Base-by-base conservation (phyloP, 2,888 invertebrate genomes). In the Ophion ellenae region DNA sequence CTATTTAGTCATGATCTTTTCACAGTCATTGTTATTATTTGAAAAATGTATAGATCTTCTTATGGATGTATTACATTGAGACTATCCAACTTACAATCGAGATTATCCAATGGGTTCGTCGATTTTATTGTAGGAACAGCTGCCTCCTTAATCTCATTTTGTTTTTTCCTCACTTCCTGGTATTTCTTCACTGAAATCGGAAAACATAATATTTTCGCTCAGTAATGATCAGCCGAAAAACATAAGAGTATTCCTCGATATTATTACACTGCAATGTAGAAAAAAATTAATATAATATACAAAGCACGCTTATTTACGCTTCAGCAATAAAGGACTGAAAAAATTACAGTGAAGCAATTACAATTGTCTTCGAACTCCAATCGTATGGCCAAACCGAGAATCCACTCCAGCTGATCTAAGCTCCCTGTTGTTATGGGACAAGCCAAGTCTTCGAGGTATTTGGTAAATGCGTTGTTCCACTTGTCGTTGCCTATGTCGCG, bases 311-410 rank as follows among this genome's bases (percentile, higher is more conserved):
- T 9, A 40, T 40, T 40, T 47, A 47, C 3, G 14, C 14, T 53
- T 53, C 17, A 2, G 53, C 53, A 53, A 53, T 53, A 53, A 53
- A 3, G n/a, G 9, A 28, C 7, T 53, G 14, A 20, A 63, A 63
- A 14, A 69, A 63, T 57, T 61, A 6, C 36, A 74, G 67, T 28
- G 36, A 57, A 45, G 90, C 93, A 20, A 14, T 92, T 94, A 97
- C 97, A 95, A 94, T 97, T 96, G 92, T 98, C 98, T 28, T 96
- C 96, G 94, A 97, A 98, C 93, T 98, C 98, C 79, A 97, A 95
- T 92, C 97, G 95, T 7, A 98, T 95, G 40, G 99, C 98, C 92
- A 97, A 96, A 0, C 97, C 97, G 0, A 98, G 93, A 28, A 99
- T 94, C 98, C 98, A 99, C 89, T 98, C 97, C 0, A 98, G 93